Percentiles rank a stretch among this genome's conserved stretches.
Evolutionary conservation across 2,113 vertebrate species (phyloP).

Genomic region (Tachysurus fulvidraco): DNA sequence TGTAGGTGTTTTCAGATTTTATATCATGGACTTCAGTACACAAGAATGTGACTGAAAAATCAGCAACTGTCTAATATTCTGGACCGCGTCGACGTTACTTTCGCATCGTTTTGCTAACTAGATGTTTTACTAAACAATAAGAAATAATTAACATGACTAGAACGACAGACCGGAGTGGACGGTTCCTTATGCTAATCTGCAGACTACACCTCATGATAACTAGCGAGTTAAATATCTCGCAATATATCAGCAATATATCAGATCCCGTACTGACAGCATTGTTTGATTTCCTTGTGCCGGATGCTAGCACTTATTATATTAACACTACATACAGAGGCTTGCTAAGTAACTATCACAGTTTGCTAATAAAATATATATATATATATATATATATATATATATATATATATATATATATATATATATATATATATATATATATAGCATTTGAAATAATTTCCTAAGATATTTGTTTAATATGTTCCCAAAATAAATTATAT

Average conservation of each 20-base stretch:
- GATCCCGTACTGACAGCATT: background rate
- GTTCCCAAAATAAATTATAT: background rate
- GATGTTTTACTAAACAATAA: background rate
- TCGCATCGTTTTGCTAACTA: background rate
- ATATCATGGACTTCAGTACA: background rate
- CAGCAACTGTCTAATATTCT: background rate
- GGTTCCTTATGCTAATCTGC: background rate
- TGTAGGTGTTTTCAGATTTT: background rate
- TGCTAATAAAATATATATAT: too few species aligned
- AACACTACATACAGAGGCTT: background rate
- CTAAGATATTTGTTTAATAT: background rate
- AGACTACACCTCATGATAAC: background rate
- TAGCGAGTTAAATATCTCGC: background rate
- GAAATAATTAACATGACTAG: background rate
- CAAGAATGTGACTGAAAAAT: constrained; percentile 1
- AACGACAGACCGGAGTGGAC: background rate
- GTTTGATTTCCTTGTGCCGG: background rate
- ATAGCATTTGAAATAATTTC: background rate
- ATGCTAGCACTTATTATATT: background rate
- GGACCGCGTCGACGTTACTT: background rate
- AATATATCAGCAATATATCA: background rate
- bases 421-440: too few species aligned
- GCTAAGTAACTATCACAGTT: background rate
- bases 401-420: too few species aligned
- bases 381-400: too few species aligned